Evolutionary conservation across 2,888 invertebrate species (phyloP).

Genomic region (Imbricaverruca yamaguchii): DNA sequence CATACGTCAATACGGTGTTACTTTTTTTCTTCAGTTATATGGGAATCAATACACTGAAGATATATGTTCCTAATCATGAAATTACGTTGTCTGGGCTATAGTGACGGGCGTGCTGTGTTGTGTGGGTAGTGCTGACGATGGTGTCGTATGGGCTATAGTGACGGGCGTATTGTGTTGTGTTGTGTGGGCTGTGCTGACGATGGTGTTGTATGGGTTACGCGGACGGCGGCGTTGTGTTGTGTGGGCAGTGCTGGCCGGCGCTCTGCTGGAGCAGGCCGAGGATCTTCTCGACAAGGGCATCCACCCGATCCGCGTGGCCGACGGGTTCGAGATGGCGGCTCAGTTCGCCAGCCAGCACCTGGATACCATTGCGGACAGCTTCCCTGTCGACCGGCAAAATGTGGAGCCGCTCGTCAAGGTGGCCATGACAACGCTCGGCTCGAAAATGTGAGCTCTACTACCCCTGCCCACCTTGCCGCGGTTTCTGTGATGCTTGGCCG

Average conservation of each 20-base stretch:
- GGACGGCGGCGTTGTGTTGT: not conserved
- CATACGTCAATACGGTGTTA: too few relatives aligned
- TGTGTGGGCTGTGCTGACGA: too few relatives aligned
- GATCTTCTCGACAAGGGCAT: slow-evolving; percentile 88
- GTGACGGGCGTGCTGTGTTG: too few relatives aligned
- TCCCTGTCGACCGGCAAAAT: slow-evolving; percentile 74
- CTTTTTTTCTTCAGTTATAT: too few relatives aligned
- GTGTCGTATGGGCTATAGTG: too few relatives aligned
- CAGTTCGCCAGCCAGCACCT: slow-evolving; percentile 76
- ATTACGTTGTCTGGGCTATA: too few relatives aligned
- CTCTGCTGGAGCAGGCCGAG: slow-evolving; percentile 91
- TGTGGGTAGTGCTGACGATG: too few relatives aligned
- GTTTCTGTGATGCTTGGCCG: too few relatives aligned
- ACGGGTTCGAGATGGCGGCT: slow-evolving; percentile 96
- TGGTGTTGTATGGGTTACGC: too few relatives aligned
- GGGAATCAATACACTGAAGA: too few relatives aligned
- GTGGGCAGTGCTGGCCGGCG: slow-evolving; percentile 61
- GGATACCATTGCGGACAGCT: slow-evolving; percentile 78
- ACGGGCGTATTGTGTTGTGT: too few relatives aligned
- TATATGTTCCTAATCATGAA: too few relatives aligned
- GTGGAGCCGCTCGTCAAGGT: slow-evolving; percentile 83
- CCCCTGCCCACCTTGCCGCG: not conserved
- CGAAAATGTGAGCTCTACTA: slow-evolving; percentile 51
- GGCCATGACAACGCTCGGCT: slow-evolving; percentile 96
- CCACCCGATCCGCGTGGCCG: slow-evolving; percentile 96